A percentile compares a stretch with the other conserved stretches of the same genome.
These are phyloP conservation scores for Hydrotaea cyrtoneurina DNA, from an alignment of 2,888 invertebrate species.

Conservation along the genomic window DNA sequence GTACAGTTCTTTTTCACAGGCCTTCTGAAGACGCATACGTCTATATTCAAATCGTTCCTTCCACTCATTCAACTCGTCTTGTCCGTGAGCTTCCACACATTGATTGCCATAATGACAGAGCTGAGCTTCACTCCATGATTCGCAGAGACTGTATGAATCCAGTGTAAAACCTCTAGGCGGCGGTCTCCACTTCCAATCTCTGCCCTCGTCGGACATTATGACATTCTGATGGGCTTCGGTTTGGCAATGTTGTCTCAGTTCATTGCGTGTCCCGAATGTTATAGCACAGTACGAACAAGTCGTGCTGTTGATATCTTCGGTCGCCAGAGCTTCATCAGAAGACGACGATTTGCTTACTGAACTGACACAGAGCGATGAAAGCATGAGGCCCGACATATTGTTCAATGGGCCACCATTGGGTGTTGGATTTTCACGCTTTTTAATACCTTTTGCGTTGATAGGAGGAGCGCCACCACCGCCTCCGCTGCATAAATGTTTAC, in stretches of 20 bases:
- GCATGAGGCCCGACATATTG: constrained; percentile 62
- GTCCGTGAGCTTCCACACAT: constrained; percentile 88
- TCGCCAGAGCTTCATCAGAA: constrained; percentile 59
- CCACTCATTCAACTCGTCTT: constrained; percentile 88
- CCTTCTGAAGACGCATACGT: constrained; percentile 84
- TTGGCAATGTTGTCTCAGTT: constrained; percentile 83
- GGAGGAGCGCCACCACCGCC: constrained; percentile 59
- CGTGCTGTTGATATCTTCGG: constrained; percentile 73
- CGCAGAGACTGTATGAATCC: constrained; percentile 85
- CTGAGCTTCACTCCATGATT: constrained; percentile 83
- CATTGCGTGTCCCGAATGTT: constrained; percentile 82
- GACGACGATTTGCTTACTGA: constrained; percentile 71
- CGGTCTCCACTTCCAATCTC: constrained; percentile 86
- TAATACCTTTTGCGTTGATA: constrained; percentile 74
- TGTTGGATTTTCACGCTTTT: constrained; percentile 67
- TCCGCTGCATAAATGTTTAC: constrained; percentile 76
- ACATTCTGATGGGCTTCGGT: constrained; percentile 85
- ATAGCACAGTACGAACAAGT: constrained; percentile 84
- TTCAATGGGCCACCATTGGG: constrained; percentile 62
- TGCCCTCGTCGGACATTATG: constrained; percentile 86
- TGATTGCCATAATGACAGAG: constrained; percentile 86
- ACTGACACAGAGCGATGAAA: constrained; percentile 75
- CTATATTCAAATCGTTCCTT: constrained; percentile 86
- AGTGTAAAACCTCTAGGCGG: constrained; percentile 86
- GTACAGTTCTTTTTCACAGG: constrained; percentile 86